Conservation (phyloP, 2,113 vertebrate species). For the Callaeas wilsoni region DNA sequence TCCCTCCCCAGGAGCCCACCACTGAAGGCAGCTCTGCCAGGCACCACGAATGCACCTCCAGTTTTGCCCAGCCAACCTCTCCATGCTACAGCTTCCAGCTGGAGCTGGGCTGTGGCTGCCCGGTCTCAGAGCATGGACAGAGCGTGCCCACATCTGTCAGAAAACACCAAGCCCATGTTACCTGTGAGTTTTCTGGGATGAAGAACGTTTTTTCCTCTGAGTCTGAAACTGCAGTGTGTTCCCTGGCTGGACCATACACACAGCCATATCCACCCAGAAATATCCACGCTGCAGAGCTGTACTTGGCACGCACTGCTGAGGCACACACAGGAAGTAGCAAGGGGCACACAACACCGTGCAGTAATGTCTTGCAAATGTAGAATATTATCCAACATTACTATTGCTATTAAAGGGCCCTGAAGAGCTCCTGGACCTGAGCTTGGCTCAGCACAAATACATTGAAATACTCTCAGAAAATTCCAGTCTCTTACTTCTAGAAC, state of each 20-base stretch:
- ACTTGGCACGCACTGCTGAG: neutral
- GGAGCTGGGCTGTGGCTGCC: neutral
- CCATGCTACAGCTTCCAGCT: neutral
- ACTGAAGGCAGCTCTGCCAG: neutral
- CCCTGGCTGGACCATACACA: neutral
- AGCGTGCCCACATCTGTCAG: neutral
- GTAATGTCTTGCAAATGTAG: neutral
- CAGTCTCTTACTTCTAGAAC: neutral
- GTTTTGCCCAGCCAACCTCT: neutral
- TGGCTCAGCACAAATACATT: neutral
- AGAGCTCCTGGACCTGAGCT: neutral
- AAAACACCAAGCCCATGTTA: neutral
- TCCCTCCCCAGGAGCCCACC: neutral
- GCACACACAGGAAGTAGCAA: fast-evolving
- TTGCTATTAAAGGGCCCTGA: neutral
- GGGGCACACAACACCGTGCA: neutral
- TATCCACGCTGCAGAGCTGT: neutral
- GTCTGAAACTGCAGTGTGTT: neutral
- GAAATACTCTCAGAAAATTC: neutral
- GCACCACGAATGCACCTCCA: too few relatives aligned
- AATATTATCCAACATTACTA: neutral
- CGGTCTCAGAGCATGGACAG: neutral
- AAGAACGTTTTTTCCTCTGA: neutral
- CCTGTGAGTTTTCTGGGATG: neutral
- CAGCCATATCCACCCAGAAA: neutral